Evolutionary conservation across 2,888 invertebrate genomes (phyloP), one percentile per base, ranked within the genome.

Genomic region (Carterocephalus palaemon): DNA sequence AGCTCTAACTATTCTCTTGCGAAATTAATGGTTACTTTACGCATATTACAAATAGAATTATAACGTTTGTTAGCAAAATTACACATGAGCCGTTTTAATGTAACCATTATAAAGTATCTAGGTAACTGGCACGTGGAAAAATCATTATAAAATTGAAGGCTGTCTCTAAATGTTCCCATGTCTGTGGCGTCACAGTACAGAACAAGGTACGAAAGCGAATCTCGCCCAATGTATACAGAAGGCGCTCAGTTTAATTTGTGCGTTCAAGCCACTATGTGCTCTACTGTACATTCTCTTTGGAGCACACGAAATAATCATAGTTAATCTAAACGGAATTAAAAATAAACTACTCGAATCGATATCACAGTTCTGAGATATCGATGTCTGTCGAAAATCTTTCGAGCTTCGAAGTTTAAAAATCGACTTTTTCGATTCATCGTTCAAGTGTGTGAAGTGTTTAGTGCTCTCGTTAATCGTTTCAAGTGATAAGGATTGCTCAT

Each of bases 131-230:
- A 10, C 37, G 47, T 37, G 45, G 45, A 26, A 45, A 41, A 29
- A 29, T 34, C 15, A 37, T 31, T 37, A 32, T 37, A 16, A 31
- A 24, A 31, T 45, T 23, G 43, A 48, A 51, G 59, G 75, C 66
- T 78, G 56, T 52, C 54, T 85, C 83, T 83, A 59, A 67, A 58
- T 63, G 60, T 75, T 74, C 66, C 54, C 64, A 75, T 57, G 60
- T 69, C 84, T 79, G 26, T 45, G 31, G 45, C 48, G 53, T 47
- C 53, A 54, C 33, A 61, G 49, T 48, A 41, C 53, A 47, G 52
- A 67, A 67, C 67, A 37, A 45, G 68, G 68, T 71, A 72, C 72
- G 75, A 79, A 78, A 80, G 80, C 78, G 78, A 85, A 81, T 84
- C 79, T 81, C 75, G 65, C 69, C 70, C 65, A 64, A 68, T 75